Base-by-base conservation (phyloP, 1,140 invertebrate species). In the Gryon sp. region DNA sequence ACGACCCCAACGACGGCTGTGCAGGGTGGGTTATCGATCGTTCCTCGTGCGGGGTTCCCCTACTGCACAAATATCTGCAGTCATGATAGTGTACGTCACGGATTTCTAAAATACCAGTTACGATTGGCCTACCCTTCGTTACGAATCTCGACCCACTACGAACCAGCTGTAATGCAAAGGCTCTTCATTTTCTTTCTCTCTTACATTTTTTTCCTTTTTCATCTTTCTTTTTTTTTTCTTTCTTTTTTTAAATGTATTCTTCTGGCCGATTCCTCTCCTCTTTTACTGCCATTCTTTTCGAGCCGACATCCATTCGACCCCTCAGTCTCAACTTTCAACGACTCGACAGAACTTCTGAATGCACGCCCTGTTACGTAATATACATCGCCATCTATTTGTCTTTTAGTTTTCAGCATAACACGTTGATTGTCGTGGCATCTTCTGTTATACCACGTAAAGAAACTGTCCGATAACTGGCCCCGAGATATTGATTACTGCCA, bases 21-120 rank as follows among this genome's bases (percentile, higher is more conserved):
- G 62, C 70, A 79, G 73, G 77, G 72, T 76, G 76, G 81, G 79
- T 81, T 84, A 84, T 84, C 82, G 83, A 84, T 84, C 78, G 70
- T 63, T 40, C 57, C 52, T 62, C 53, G 74, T 22, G 55, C 63
- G 72, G 62, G 62, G 65, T 57, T 76, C 75, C 55, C 76, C 76
- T 72, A 62, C 74, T 72, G 66, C 70, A 82, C 73, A 73, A 78
- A 84, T 82, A 83, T 83, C 80, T 69, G 79, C 80, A 82, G 79
- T 81, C 76, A 62, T 69, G 69, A 78, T 69, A 78, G 63, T 74
- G 50, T 53, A 78, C 76, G 76, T 77, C 75, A 73, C 60, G 52
- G 65, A 74, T 78, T 78, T 78, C 62, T 69, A 74, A 78, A 78
- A 74, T 65, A 79, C 74, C 40, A 57, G 53, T 69, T 70, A 78